Conservation (phyloP, 2,797 vertebrate species). For the Pseudocheirus occidentalis region DNA sequence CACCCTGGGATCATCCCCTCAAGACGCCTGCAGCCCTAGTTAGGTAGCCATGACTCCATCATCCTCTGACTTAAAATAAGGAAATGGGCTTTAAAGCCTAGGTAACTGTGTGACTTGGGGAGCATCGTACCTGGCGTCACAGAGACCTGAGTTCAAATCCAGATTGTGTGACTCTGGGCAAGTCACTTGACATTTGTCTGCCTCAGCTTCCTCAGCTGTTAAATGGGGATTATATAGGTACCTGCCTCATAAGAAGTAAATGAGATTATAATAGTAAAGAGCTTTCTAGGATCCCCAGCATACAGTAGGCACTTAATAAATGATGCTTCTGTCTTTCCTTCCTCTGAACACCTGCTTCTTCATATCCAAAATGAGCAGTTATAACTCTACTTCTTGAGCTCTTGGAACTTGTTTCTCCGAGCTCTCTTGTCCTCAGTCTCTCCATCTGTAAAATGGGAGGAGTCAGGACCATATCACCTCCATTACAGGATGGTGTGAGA, state of each 20-base stretch:
- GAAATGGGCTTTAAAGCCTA: neutral
- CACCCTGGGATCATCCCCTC: neutral
- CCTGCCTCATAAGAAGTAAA: neutral
- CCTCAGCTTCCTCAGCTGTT: neutral
- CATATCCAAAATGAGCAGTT: neutral
- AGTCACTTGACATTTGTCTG: neutral
- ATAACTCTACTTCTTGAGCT: neutral
- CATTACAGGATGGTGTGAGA: neutral
- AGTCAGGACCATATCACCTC: fast-evolving
- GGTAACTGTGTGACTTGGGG: neutral
- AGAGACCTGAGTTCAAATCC: neutral
- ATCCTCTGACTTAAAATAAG: neutral
- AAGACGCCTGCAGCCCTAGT: neutral
- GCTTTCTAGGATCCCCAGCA: neutral
- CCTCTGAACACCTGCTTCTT: neutral
- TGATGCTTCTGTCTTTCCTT: neutral
- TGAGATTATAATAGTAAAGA: neutral
- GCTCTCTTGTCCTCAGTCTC: neutral
- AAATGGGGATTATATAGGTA: neutral
- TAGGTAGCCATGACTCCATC: neutral
- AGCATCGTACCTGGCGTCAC: neutral
- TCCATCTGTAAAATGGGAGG: neutral
- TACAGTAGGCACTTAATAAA: neutral
- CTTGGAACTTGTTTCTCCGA: neutral
- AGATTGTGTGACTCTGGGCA: neutral